Evolutionary conservation across 2,797 vertebrate species (phyloP), one percentile per base, ranked within the genome.

Genomic region (Antrozous pallidus): DNA sequence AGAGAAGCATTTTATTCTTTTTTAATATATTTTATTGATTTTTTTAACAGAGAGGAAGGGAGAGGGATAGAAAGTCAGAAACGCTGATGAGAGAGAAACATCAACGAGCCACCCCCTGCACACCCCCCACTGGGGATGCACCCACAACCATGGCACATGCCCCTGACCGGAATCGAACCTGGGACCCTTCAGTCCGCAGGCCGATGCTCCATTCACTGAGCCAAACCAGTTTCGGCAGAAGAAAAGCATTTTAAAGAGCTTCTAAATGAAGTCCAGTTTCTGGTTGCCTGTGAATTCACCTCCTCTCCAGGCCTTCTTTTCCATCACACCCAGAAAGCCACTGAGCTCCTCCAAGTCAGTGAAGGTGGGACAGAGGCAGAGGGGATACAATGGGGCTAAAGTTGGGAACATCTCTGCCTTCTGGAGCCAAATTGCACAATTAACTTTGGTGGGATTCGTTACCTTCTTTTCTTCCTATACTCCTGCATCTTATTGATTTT

Each of bases 371-470:
- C 1, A 14, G 26, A 8, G 2, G n/a, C 36, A 0, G 6, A 31
- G 51, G 14, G 38, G 45, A 54, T 31, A 8, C 26, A 31, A 2
- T 12, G 8, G 36, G 61, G 28, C 80, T n/a, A 24, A 88, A 20
- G 22, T 42, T n/a, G 28, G 77, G 33, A 74, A 40, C 33, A 20
- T 42, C 47, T 0, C 49, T 33, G 28, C 38, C 49, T 58, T 58
- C 40, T 2, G 3, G 28, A 63, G 54, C 38, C 78, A 75, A 14
- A 5, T 8, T n/a, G 5, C 36, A 69, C 42, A 49, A 5, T 11
- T 47, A 6, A 6, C 36, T 42, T 51, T 33, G 9, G 1, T 9
- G 1, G 22, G 5, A 8, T 18, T 47, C 0, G 0, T 31, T n/a
- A 17, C 22, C 38, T 58, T 31, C 42, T 38, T 65, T 65, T 83